phyloP scores from a whole-genome alignment of 2,113 vertebrate genomes.

The Lethenteron reissneri region DNA sequence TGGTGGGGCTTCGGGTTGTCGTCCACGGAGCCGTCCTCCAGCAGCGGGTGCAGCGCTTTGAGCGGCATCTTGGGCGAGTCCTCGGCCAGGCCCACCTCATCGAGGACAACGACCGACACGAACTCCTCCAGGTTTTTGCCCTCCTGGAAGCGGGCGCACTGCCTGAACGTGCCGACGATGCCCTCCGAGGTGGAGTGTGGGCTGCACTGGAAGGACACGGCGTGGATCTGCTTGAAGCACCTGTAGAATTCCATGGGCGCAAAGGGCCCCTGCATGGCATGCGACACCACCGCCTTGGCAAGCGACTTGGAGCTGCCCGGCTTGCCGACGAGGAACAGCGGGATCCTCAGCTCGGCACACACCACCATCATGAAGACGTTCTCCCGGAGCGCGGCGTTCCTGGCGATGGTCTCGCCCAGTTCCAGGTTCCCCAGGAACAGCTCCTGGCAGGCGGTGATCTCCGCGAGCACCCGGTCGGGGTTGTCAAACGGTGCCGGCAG shows the following conservation, averaged over 20 bases:
- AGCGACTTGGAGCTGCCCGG: slow-evolving; percentile 92
- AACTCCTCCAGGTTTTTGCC: slow-evolving; percentile 65
- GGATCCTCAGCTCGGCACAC: slow-evolving; percentile 76
- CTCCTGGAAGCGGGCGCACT: slow-evolving; percentile 83
- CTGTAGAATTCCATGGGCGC: slow-evolving; percentile 54
- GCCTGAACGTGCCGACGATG: slow-evolving; percentile 75
- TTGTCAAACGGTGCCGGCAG: slow-evolving; percentile 24
- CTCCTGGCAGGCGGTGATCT: slow-evolving; percentile 49
- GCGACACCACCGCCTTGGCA: slow-evolving; percentile 73
- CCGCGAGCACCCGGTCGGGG: slow-evolving; percentile 29
- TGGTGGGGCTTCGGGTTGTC: slow-evolving; percentile 59
- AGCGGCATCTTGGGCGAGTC: slow-evolving; percentile 89
- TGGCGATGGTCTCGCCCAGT: slow-evolving; percentile 53
- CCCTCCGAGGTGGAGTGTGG: slow-evolving; percentile 87
- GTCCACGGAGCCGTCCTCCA: slow-evolving; percentile 86
- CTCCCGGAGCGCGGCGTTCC: slow-evolving; percentile 66
- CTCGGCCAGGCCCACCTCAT: slow-evolving; percentile 85
- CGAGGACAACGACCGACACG: slow-evolving; percentile 73
- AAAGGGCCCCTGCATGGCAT: slow-evolving; percentile 81
- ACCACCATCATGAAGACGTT: slow-evolving; percentile 96
- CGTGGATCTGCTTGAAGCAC: slow-evolving; percentile 57
- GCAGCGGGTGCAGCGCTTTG: slow-evolving; percentile 69
- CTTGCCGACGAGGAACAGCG: slow-evolving; percentile 83
- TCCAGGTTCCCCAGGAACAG: slow-evolving; percentile 44
- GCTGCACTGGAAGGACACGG: slow-evolving; percentile 92